A percentile compares a stretch with the other conserved stretches of the same genome.
phyloP scores from a whole-genome alignment of 2,888 invertebrate genomes.

The Mimumesa dahlbomi region DNA sequence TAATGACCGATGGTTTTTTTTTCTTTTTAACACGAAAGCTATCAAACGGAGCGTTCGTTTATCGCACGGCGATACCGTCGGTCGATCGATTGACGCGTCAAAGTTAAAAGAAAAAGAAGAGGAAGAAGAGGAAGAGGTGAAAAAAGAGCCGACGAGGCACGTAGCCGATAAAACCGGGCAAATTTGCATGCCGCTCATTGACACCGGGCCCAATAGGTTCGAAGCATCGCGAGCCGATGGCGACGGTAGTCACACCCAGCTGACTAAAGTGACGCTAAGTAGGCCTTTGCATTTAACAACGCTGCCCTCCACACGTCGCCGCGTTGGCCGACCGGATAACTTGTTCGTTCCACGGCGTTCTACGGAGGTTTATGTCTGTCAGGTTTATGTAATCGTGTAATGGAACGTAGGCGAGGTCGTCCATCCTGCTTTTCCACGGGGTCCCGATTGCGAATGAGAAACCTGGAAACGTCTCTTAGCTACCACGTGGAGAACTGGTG shows the following conservation, averaged over 20 bases:
- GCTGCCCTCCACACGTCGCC: conserved; percentile 53
- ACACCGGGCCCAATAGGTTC: conserved; percentile 8
- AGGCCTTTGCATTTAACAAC: conserved; percentile 58
- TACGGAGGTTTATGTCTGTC: conserved; percentile 33
- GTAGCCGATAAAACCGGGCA: too few relatives aligned
- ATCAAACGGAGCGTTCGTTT: too few relatives aligned
- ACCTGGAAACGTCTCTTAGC: not conserved
- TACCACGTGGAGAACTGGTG: not conserved
- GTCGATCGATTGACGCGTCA: not conserved
- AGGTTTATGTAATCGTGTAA: conserved; percentile 69
- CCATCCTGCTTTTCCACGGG: conserved; percentile 55
- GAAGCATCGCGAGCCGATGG: conserved; percentile 27
- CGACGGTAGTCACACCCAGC: conserved; percentile 55
- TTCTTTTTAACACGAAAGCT: too few relatives aligned
- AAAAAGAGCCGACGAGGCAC: not conserved
- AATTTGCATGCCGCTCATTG: conserved; percentile 24
- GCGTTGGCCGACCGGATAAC: conserved; percentile 53
- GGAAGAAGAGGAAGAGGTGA: too few relatives aligned
- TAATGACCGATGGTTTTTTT: too few relatives aligned
- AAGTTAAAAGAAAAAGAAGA: not conserved
- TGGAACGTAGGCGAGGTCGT: conserved; percentile 69
- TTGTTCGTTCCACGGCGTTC: conserved; percentile 47
- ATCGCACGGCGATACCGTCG: not conserved
- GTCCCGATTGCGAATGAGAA: conserved; percentile 25
- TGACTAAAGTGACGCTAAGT: conserved; percentile 60